These are phyloP conservation scores for Rhinoraja longicauda DNA, from an alignment of 2,797 vertebrate genomes.

Conservation along the genomic window DNA sequence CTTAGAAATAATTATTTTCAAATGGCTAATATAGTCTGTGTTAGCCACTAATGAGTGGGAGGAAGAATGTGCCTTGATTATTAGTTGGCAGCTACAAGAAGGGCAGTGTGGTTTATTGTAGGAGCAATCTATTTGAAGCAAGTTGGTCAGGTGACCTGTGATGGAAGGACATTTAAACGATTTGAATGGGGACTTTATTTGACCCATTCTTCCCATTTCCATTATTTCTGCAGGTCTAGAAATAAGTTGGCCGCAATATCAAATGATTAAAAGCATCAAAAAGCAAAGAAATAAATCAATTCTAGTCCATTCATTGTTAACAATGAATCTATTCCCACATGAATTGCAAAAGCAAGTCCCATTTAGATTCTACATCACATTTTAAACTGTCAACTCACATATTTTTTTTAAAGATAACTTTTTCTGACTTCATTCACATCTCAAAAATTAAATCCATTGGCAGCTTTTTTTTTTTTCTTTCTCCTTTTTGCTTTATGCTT, in stretches of 20 bases:
- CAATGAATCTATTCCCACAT: slow-evolving; percentile 23
- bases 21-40: slow-evolving; percentile 31
- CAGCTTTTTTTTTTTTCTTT: background rate
- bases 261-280: slow-evolving; percentile 28
- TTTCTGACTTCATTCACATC: slow-evolving; percentile 32
- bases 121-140: background rate
- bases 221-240: slow-evolving; percentile 11
- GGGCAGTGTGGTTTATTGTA: background rate
- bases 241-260: slow-evolving; percentile 21
- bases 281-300: slow-evolving; percentile 13
- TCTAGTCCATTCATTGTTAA: slow-evolving; percentile 18
- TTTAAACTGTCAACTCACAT: slow-evolving; percentile 36
- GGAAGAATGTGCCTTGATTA: slow-evolving; percentile 7
- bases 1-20: slow-evolving; percentile 36
- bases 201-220: background rate
- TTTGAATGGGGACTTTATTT: background rate
- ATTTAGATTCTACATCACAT: slow-evolving; percentile 15
- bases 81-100: background rate
- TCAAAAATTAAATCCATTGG: slow-evolving; percentile 22
- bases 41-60: slow-evolving; percentile 30
- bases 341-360: slow-evolving; percentile 6
- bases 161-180: background rate
- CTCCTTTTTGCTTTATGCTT: background rate
- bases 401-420: slow-evolving; percentile 3
- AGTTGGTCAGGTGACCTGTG: slow-evolving; percentile 9